Percentiles rank a stretch among this genome's conserved stretches.
Conservation (phyloP, 2,888 invertebrate genomes). For the Apodemia hepburni region DNA sequence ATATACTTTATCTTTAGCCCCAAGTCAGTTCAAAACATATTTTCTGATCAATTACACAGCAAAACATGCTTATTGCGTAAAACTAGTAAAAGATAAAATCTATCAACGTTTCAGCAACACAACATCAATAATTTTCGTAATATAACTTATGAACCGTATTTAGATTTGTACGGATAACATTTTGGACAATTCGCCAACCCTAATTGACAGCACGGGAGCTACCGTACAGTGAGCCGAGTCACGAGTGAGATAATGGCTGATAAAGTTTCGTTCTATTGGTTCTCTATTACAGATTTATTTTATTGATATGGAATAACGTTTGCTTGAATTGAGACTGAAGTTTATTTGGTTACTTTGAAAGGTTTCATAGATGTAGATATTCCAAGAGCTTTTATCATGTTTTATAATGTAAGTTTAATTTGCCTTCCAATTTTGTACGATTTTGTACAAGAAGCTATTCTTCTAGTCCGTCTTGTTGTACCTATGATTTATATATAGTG, state of each 20-base stretch:
- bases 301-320: conserved; percentile 27
- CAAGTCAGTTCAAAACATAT: neutral
- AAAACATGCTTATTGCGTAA: conserved; percentile 5
- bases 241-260: conserved; percentile 31
- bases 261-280: conserved; percentile 18
- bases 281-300: conserved; percentile 24
- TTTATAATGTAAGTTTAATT: neutral
- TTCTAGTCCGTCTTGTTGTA: no score
- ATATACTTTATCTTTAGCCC: neutral
- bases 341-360: conserved; percentile 21
- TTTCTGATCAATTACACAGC: neutral
- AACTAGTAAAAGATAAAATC: conserved; percentile 1
- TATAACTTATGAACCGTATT: conserved; percentile 10
- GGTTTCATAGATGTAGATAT: neutral
- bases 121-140: conserved; percentile 12
- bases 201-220: conserved; percentile 26
- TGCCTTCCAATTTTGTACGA: neutral
- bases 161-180: conserved; percentile 9
- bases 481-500: no score
- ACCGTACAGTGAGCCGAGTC: conserved; percentile 29
- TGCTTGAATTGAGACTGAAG: conserved; percentile 16
- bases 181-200: conserved; percentile 22
- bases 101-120: neutral
- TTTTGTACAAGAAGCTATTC: no score
- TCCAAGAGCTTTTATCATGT: neutral